A percentile compares a stretch with the other conserved stretches of the same genome.
phyloP scores from a whole-genome alignment of 2,113 vertebrate genomes.

The Morone saxatilis region DNA sequence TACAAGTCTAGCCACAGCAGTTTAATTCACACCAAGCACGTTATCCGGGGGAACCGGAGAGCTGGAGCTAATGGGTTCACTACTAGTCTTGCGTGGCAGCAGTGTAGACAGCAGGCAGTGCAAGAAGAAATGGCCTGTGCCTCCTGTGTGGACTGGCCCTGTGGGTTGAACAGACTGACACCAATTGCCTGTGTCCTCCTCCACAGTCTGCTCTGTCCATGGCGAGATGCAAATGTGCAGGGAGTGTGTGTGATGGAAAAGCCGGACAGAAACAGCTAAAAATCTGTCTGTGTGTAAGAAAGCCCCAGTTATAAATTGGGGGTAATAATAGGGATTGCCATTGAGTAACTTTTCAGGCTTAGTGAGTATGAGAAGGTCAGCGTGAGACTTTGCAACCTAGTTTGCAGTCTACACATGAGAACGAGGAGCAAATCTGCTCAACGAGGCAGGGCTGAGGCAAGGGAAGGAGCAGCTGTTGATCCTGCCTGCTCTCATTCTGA shows the following conservation, averaged over 20 bases:
- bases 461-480: conserved; percentile 19
- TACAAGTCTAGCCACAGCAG: conserved; percentile 20
- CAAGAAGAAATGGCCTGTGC: conserved; percentile 53
- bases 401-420: conserved; percentile 1
- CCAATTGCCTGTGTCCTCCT: conserved; percentile 70
- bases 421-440: conserved; percentile 24
- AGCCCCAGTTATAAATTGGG: conserved; percentile 9
- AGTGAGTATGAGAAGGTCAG: conserved; percentile 23
- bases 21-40: conserved; percentile 38
- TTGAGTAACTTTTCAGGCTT: conserved; percentile 2
- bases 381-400: conserved; percentile 1
- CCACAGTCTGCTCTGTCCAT: conserved; percentile 57
- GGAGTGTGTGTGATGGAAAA: conserved; percentile 1
- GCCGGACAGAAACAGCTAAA: neutral
- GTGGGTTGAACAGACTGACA: conserved; percentile 72
- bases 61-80: conserved; percentile 49
- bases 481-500: conserved; percentile 17
- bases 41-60: conserved; percentile 4
- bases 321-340: neutral
- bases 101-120: conserved; percentile 56
- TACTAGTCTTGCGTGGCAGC: conserved; percentile 41
- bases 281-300: neutral
- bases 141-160: conserved; percentile 54
- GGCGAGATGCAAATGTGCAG: conserved; percentile 35
- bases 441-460: neutral